Conservation (phyloP, 2,113 vertebrate genomes). For the Scalopus aquaticus region DNA sequence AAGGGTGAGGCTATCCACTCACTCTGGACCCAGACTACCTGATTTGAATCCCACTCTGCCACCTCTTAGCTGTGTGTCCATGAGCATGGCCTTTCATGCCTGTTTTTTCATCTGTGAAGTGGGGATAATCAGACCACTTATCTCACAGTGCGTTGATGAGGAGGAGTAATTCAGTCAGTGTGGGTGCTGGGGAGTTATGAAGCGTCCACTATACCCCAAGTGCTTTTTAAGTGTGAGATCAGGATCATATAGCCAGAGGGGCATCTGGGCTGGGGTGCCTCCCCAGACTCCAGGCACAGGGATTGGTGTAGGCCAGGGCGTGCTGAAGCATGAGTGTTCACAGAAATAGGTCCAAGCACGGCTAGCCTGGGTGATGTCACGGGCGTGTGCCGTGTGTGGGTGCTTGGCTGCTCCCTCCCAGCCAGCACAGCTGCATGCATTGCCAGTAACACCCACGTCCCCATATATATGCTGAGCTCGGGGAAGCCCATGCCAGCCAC, state of each 20-base stretch:
- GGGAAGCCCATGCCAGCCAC: conserved; percentile 62
- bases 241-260: neutral
- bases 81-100: neutral
- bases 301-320: neutral
- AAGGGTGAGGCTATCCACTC: neutral
- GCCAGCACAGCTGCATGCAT: conserved; percentile 25
- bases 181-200: neutral
- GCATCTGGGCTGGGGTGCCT: neutral
- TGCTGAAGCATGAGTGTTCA: conserved; percentile 29
- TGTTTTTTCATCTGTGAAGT: neutral
- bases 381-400: conserved; percentile 29
- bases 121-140: neutral
- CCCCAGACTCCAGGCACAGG: neutral
- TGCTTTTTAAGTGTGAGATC: neutral
- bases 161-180: neutral
- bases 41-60: neutral
- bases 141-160: neutral
- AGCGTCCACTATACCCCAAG: neutral
- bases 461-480: conserved; percentile 67
- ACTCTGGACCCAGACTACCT: neutral
- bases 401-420: conserved; percentile 62
- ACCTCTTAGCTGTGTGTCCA: neutral
- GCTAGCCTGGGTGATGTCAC: conserved; percentile 57
- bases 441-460: conserved; percentile 62
- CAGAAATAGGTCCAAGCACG: conserved; percentile 41